phyloP scores from a whole-genome alignment of 1,140 invertebrate genomes.

The Eulimnadia texana region DNA sequence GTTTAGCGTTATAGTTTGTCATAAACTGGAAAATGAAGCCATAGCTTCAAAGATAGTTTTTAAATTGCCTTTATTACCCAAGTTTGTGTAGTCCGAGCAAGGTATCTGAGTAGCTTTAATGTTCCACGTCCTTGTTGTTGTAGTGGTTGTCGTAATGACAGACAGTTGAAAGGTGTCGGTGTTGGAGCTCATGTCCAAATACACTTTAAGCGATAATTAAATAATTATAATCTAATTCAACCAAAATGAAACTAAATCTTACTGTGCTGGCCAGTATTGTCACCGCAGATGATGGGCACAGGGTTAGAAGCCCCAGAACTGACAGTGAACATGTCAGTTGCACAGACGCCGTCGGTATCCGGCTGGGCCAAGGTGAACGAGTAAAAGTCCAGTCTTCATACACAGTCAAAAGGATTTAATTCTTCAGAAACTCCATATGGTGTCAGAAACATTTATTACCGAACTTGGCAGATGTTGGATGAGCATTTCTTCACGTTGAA shows the following conservation, averaged over 20 bases:
- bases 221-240: too few relatives aligned
- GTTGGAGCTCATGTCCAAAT: background rate
- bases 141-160: background rate
- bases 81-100: background rate
- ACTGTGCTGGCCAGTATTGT: slow-evolving; percentile 62
- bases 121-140: slow-evolving; percentile 7
- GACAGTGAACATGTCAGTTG: slow-evolving; percentile 49
- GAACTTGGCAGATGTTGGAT: slow-evolving; percentile 3
- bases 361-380: slow-evolving; percentile 55
- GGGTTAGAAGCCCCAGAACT: slow-evolving; percentile 43
- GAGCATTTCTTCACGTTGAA: background rate
- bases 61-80: too few relatives aligned
- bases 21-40: background rate
- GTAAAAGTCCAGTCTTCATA: slow-evolving; percentile 53
- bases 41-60: too few relatives aligned
- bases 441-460: too few relatives aligned
- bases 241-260: slow-evolving; percentile 21
- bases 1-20: too few relatives aligned
- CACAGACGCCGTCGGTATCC: slow-evolving; percentile 52
- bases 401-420: background rate
- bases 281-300: slow-evolving; percentile 57
- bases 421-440: background rate
- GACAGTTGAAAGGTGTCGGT: background rate
- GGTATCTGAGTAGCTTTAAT: slow-evolving; percentile 9
- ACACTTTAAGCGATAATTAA: background rate